These are phyloP conservation scores for Acrocera orbiculus DNA, from an alignment of 2,888 invertebrate genomes.

Conservation along the genomic window DNA sequence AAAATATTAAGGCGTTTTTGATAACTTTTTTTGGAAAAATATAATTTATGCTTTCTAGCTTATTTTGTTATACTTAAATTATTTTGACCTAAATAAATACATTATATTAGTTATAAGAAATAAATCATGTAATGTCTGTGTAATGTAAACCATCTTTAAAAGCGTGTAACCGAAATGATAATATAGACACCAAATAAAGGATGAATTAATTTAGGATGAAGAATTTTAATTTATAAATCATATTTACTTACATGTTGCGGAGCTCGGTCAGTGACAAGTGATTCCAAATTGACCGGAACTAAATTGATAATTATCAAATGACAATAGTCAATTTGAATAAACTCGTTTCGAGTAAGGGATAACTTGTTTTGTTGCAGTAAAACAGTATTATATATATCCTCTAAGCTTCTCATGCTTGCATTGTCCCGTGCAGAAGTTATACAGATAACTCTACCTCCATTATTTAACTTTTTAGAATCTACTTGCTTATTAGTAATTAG, in stretches of 20 bases:
- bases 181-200: too few species aligned
- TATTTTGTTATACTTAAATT: too few species aligned
- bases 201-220: too few species aligned
- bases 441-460: slow-evolving; percentile 66
- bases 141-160: too few species aligned
- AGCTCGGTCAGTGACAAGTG: slow-evolving; percentile 54
- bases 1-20: too few species aligned
- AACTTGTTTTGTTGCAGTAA: slow-evolving; percentile 64
- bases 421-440: slow-evolving; percentile 80
- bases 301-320: slow-evolving; percentile 82
- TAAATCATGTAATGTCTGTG: too few species aligned
- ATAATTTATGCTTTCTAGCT: too few species aligned
- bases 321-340: slow-evolving; percentile 66
- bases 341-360: slow-evolving; percentile 40
- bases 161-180: too few species aligned
- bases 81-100: too few species aligned
- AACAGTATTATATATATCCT: slow-evolving; percentile 71
- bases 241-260: slow-evolving; percentile 42
- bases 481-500: slow-evolving; percentile 23
- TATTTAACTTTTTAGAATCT: slow-evolving; percentile 22
- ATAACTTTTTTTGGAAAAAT: too few species aligned
- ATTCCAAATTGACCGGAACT: slow-evolving; percentile 63
- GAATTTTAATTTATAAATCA: too few species aligned
- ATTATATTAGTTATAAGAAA: too few species aligned
- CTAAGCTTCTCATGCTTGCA: slow-evolving; percentile 66